Conservation (phyloP, 1,140 invertebrate species). For the Littorina saxatilis region DNA sequence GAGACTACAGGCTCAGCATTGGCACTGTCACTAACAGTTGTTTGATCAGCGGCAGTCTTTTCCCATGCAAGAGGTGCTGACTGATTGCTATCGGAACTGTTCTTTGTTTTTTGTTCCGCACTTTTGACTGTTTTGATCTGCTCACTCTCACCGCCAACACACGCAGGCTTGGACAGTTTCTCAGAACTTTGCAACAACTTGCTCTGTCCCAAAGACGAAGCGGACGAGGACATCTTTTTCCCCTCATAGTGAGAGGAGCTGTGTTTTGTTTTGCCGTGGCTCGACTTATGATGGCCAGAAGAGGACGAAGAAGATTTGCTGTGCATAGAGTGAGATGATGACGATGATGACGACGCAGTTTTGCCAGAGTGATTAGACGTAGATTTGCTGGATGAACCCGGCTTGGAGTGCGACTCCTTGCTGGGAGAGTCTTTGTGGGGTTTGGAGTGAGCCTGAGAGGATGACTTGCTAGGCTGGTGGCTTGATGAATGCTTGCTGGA, state of each 20-base stretch:
- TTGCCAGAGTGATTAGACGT: background rate
- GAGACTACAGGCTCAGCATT: too few relatives aligned
- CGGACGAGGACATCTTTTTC: background rate
- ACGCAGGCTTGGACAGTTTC: too few relatives aligned
- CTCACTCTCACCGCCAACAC: too few relatives aligned
- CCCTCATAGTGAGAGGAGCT: background rate
- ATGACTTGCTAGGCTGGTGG: slow-evolving; percentile 1
- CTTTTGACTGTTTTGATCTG: too few relatives aligned
- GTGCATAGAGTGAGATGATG: background rate
- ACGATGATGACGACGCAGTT: too few relatives aligned
- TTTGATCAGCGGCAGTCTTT: too few relatives aligned
- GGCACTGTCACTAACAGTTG: too few relatives aligned
- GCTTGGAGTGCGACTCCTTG: background rate
- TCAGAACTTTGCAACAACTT: too few relatives aligned
- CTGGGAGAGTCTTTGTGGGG: background rate
- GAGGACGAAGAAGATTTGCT: too few relatives aligned
- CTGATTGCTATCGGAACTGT: too few relatives aligned
- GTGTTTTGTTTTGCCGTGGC: background rate
- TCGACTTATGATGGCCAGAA: background rate
- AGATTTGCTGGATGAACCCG: slow-evolving; percentile 14
- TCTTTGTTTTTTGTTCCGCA: too few relatives aligned
- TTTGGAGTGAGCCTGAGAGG: background rate
- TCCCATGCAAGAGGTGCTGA: too few relatives aligned
- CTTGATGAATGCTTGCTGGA: background rate
- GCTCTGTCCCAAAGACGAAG: background rate